Conservation (phyloP, 1,140 invertebrate species). For the Pogonus chalceus region DNA sequence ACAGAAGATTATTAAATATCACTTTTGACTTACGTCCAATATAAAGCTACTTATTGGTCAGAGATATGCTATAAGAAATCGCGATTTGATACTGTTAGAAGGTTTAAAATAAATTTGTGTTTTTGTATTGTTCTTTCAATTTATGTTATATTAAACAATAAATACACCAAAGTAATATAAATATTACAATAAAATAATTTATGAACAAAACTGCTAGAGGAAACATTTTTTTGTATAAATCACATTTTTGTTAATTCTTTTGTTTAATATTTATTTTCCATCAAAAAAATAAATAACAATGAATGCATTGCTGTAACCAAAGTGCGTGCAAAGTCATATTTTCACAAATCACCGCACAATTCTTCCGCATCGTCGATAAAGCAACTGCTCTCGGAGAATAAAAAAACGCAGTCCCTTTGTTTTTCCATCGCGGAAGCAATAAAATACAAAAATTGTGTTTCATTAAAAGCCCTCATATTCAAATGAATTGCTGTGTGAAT, state of each 20-base stretch:
- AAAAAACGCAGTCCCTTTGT: neutral
- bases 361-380: neutral
- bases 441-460: slow-evolving; percentile 1
- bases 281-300: neutral
- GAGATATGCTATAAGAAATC: no score
- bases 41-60: no score
- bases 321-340: neutral
- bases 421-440: slow-evolving; percentile 1
- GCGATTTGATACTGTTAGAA: no score
- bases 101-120: no score
- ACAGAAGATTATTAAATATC: no score
- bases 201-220: no score
- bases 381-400: neutral
- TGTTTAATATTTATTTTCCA: neutral
- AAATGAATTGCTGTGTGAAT: slow-evolving; percentile 4
- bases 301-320: neutral
- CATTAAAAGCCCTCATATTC: neutral
- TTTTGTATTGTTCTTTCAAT: no score
- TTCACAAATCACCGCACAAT: neutral
- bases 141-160: no score
- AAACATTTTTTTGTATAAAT: neutral
- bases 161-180: no score
- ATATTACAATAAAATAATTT: no score
- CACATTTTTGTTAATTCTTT: neutral
- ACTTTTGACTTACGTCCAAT: no score